A percentile compares a stretch with the other conserved stretches of the same genome.
Evolutionary conservation across 2,888 invertebrate genomes (phyloP).

Genomic region (Harpalus rubripes): DNA sequence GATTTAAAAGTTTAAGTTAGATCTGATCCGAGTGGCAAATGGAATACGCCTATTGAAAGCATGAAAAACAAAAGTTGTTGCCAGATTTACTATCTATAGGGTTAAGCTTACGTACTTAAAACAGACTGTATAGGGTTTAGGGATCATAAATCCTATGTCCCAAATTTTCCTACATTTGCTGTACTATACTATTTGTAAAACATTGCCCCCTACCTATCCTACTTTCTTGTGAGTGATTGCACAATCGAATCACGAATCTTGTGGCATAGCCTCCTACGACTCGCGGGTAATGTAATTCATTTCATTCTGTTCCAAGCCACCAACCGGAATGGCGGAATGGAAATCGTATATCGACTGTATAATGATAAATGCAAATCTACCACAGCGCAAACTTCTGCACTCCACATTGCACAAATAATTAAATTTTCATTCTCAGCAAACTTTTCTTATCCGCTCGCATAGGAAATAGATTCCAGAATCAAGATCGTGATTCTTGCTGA

Average conservation of each 20-base stretch:
- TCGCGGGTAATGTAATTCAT: slow-evolving; percentile 4
- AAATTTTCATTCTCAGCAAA: slow-evolving; percentile 48
- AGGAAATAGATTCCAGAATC: slow-evolving; percentile 19
- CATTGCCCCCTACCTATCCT: no score
- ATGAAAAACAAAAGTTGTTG: no score
- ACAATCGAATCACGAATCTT: slow-evolving; percentile 8
- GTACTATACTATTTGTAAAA: no score
- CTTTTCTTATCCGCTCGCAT: background rate
- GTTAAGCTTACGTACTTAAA: no score
- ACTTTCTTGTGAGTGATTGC: no score
- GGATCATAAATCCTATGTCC: no score
- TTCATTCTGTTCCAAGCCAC: slow-evolving; percentile 14
- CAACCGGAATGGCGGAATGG: slow-evolving; percentile 29
- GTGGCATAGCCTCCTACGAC: background rate
- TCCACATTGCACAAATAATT: slow-evolving; percentile 55
- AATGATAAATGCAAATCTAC: slow-evolving; percentile 60
- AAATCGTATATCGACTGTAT: slow-evolving; percentile 57
- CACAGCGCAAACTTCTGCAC: slow-evolving; percentile 29
- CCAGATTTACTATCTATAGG: no score
- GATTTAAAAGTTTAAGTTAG: no score
- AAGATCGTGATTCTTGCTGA: slow-evolving; percentile 28
- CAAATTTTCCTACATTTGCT: no score
- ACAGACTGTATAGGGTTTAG: no score
- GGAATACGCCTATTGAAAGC: no score
- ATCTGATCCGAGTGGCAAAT: no score